Conservation (phyloP, 2,888 invertebrate genomes). For the Agonopterix heracliana region DNA sequence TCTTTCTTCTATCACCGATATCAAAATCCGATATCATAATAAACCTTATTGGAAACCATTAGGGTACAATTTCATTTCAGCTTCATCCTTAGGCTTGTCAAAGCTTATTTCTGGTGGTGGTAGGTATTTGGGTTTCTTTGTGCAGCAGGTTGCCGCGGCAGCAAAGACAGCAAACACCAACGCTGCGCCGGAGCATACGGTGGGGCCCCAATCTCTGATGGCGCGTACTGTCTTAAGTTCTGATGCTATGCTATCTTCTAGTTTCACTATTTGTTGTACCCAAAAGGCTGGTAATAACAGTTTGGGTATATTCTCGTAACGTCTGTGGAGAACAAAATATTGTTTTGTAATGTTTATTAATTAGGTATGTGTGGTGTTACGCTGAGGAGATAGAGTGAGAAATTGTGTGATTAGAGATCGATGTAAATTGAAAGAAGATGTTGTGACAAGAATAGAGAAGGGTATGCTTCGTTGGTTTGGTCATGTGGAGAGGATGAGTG, state of each 20-base stretch:
- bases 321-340: slow-evolving; percentile 49
- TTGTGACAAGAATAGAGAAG: too few species aligned
- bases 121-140: slow-evolving; percentile 27
- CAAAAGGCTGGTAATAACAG: slow-evolving; percentile 86
- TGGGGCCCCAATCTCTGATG: slow-evolving; percentile 56
- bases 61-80: slow-evolving; percentile 53
- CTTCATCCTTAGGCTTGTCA: slow-evolving; percentile 50
- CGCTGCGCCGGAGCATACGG: slow-evolving; percentile 53
- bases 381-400: too few species aligned
- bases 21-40: too few species aligned
- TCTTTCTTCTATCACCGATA: too few species aligned
- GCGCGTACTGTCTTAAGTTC: slow-evolving; percentile 63
- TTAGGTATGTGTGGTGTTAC: too few species aligned
- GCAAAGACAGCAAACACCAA: slow-evolving; percentile 70
- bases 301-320: slow-evolving; percentile 80
- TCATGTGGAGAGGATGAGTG: too few species aligned
- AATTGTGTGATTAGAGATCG: too few species aligned
- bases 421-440: too few species aligned
- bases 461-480: too few species aligned
- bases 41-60: too few species aligned
- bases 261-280: slow-evolving; percentile 82
- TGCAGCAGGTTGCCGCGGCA: slow-evolving; percentile 43
- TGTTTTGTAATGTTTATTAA: too few species aligned
- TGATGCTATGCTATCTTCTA: slow-evolving; percentile 73
- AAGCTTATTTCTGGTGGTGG: slow-evolving; percentile 31